These are phyloP conservation scores for Pachyseris speciosa DNA, from an alignment of 64 coral and sea anemone species.

Conservation along the genomic window DNA sequence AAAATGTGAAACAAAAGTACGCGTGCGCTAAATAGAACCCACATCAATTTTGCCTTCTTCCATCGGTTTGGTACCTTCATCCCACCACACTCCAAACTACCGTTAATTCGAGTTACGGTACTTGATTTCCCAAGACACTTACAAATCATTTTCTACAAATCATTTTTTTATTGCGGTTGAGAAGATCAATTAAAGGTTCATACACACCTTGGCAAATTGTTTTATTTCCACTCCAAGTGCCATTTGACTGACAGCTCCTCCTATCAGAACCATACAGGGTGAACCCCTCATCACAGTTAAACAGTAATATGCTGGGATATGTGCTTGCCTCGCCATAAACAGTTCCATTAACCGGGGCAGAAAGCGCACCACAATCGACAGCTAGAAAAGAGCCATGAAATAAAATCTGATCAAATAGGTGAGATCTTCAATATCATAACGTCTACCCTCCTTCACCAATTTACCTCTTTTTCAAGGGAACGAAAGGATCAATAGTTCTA, in stretches of 20 bases:
- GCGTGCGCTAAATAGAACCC: too few relatives aligned
- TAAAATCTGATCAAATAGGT: too few relatives aligned
- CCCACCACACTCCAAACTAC: neutral
- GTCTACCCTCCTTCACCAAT: too few relatives aligned
- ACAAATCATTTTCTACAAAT: neutral
- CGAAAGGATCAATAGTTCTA: too few relatives aligned
- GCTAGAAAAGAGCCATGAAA: conserved; percentile 1
- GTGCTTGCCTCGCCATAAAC: conserved; percentile 33
- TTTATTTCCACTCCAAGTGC: conserved; percentile 60
- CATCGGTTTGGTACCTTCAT: too few relatives aligned
- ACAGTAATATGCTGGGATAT: conserved; percentile 46
- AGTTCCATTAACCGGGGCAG: conserved; percentile 22
- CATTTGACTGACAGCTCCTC: conserved; percentile 46
- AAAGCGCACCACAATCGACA: conserved; percentile 41
- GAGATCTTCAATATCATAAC: too few relatives aligned
- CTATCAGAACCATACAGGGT: conserved; percentile 13
- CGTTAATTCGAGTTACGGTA: too few relatives aligned
- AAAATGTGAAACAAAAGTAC: too few relatives aligned
- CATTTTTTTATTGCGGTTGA: neutral
- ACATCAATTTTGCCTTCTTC: too few relatives aligned
- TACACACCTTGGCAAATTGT: conserved; percentile 57
- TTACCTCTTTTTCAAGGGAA: too few relatives aligned
- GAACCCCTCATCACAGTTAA: conserved; percentile 67
- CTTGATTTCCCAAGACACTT: neutral
- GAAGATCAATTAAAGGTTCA: neutral